phyloP scores from a whole-genome alignment of 2,113 vertebrate genomes.

The Protomyctophum bolini region DNA sequence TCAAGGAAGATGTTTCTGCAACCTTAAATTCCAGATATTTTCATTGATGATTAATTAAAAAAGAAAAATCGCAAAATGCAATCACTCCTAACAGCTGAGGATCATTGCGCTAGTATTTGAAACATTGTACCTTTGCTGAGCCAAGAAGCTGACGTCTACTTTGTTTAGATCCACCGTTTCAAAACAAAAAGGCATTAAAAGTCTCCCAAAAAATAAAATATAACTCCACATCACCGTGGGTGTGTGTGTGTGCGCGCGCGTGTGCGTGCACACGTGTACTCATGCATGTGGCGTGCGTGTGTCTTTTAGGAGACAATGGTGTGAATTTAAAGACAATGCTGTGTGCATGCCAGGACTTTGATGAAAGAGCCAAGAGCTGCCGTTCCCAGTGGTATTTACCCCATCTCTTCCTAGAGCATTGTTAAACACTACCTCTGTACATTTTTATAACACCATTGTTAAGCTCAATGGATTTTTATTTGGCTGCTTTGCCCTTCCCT shows the following conservation, averaged over 20 bases:
- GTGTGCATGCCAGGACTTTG: constrained; percentile 72
- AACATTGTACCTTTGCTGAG: too few species aligned
- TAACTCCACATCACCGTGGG: constrained; percentile 57
- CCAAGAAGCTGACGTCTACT: not conserved
- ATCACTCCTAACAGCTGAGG: too few species aligned
- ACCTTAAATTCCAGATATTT: too few species aligned
- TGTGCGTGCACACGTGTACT: not conserved
- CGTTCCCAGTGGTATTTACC: constrained; percentile 75
- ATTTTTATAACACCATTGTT: constrained; percentile 81
- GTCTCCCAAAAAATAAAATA: constrained; percentile 66
- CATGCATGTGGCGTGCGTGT: constrained; percentile 26
- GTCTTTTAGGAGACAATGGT: constrained; percentile 71
- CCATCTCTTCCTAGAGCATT: constrained; percentile 75
- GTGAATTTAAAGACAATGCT: constrained; percentile 79
- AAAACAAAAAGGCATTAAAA: constrained; percentile 58
- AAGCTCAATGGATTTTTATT: constrained; percentile 78
- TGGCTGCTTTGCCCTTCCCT: constrained; percentile 50
- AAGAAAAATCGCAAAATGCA: too few species aligned
- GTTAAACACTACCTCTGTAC: constrained; percentile 77
- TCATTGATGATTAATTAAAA: too few species aligned
- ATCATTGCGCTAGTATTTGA: too few species aligned
- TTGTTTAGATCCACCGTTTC: constrained; percentile 33
- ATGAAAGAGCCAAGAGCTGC: constrained; percentile 72
- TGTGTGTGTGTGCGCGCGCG: constrained; percentile 31
- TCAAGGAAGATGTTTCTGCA: too few species aligned